Percentiles rank a stretch among this genome's conserved stretches.
phyloP scores from a whole-genome alignment of 2,888 invertebrate genomes.

The Miltochrista miniata region DNA sequence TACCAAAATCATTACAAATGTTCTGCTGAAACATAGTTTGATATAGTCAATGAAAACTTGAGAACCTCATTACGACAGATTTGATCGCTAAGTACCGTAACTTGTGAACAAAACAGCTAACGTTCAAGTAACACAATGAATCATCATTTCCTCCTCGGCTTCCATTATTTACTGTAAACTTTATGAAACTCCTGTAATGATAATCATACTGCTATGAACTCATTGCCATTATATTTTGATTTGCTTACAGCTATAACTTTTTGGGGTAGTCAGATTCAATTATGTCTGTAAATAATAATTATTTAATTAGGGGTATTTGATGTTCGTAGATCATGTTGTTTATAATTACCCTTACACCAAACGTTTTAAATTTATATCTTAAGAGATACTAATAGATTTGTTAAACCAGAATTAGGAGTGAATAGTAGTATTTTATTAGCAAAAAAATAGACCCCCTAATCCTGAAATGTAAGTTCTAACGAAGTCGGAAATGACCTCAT shows the following conservation, averaged over 20 bases:
- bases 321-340: neutral
- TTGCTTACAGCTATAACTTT: constrained; percentile 58
- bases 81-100: constrained; percentile 28
- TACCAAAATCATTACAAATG: neutral
- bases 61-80: constrained; percentile 29
- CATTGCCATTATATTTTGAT: constrained; percentile 43
- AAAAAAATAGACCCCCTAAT: too few species aligned
- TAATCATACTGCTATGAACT: constrained; percentile 47
- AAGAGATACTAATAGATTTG: too few species aligned
- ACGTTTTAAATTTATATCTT: too few species aligned
- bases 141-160: constrained; percentile 24
- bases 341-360: too few species aligned
- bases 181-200: constrained; percentile 30
- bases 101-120: constrained; percentile 35
- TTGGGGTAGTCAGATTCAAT: constrained; percentile 31
- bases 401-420: too few species aligned
- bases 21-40: constrained; percentile 10
- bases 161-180: constrained; percentile 35
- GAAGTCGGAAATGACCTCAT: too few species aligned
- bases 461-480: too few species aligned
- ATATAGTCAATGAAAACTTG: constrained; percentile 12
- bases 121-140: constrained; percentile 26
- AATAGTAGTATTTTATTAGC: too few species aligned
- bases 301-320: neutral
- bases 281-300: neutral